These are phyloP conservation scores for Drosophila burlai DNA, from an alignment of 1,140 invertebrate species.

Conservation along the genomic window DNA sequence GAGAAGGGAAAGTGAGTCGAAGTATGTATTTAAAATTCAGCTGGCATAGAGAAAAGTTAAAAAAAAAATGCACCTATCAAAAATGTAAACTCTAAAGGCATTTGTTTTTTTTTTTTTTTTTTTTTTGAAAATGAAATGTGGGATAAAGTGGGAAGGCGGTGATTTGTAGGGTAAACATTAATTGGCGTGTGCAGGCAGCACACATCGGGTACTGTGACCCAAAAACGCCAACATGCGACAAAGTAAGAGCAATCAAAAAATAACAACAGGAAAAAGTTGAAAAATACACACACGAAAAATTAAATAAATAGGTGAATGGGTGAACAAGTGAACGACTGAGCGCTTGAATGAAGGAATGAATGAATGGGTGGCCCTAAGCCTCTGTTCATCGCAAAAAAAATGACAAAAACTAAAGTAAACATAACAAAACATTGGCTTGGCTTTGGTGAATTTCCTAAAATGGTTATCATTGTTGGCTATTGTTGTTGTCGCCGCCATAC, in stretches of 20 bases:
- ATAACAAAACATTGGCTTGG: conserved; percentile 22
- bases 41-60: conserved; percentile 1
- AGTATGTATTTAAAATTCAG: conserved; percentile 25
- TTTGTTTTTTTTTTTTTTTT: conserved; percentile 14
- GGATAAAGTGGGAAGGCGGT: conserved; percentile 11
- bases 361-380: conserved; percentile 65
- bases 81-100: conserved; percentile 21
- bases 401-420: conserved; percentile 16
- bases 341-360: conserved; percentile 1
- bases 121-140: conserved; percentile 1
- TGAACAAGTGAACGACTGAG: conserved; percentile 20
- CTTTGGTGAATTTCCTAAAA: conserved; percentile 48
- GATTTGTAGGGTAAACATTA: conserved; percentile 33
- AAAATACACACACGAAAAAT: conserved; percentile 61
- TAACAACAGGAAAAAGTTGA: conserved; percentile 44
- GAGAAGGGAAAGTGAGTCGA: conserved; percentile 24
- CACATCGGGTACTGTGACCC: conserved; percentile 55
- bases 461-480: conserved; percentile 58
- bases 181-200: conserved; percentile 47
- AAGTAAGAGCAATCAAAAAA: conserved; percentile 50
- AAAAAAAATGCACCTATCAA: background rate
- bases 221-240: conserved; percentile 76
- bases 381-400: conserved; percentile 47
- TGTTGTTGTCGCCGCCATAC: conserved; percentile 11
- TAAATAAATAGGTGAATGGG: conserved; percentile 78